A percentile compares a stretch with the other conserved stretches of the same genome.
Conservation (phyloP, 2,113 vertebrate species). For the Rhinichthys klamathensis region DNA sequence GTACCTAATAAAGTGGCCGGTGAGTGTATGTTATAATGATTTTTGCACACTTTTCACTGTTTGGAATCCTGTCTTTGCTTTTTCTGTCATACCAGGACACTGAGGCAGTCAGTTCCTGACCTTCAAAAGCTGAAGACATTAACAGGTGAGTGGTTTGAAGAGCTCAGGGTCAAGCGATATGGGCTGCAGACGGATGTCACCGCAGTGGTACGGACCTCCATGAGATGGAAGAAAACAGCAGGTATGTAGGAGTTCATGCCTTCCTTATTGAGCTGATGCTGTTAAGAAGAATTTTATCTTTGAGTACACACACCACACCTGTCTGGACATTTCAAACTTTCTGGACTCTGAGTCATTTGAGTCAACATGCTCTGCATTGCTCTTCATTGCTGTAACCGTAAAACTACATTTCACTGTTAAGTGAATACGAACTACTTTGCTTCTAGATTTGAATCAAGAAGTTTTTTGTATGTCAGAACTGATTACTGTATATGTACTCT, state of each 20-base stretch:
- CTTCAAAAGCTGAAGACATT: constrained; percentile 52
- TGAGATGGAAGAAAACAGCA: constrained; percentile 61
- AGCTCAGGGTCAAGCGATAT: constrained; percentile 55
- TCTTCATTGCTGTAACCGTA: background rate
- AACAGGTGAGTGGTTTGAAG: constrained; percentile 66
- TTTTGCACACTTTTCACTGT: too few relatives aligned
- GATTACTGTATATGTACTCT: background rate
- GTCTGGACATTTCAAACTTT: background rate
- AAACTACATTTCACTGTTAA: background rate
- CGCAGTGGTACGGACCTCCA: constrained; percentile 58
- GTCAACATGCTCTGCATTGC: background rate
- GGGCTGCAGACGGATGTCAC: constrained; percentile 50
- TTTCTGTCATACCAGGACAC: constrained; percentile 46
- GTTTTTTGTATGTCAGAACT: background rate
- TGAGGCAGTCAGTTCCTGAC: constrained; percentile 53
- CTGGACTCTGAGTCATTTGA: background rate
- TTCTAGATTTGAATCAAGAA: background rate
- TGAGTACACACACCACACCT: constrained; percentile 13
- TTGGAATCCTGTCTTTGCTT: background rate
- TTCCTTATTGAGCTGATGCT: background rate
- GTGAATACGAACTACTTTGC: background rate
- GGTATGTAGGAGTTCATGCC: constrained; percentile 47
- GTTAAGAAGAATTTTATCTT: constrained; percentile 15
- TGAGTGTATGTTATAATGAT: too few relatives aligned
- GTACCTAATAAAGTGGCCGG: too few relatives aligned